These are phyloP conservation scores for Oryzias javanicus DNA, from an alignment of 2,113 vertebrate species.

Conservation along the genomic window DNA sequence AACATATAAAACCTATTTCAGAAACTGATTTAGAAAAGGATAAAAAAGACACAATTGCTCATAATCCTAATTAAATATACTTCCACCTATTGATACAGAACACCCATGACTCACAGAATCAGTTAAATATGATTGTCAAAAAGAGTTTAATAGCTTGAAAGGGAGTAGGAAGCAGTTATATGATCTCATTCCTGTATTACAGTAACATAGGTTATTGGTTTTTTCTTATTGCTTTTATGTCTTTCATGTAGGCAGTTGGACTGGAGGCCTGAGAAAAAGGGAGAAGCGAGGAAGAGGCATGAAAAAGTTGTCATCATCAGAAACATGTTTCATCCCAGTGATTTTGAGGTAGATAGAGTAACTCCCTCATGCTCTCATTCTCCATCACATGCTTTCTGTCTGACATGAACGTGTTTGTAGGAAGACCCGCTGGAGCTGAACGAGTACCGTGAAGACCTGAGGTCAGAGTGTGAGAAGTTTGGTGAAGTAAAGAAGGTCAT, in stretches of 20 bases:
- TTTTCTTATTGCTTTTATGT: not conserved
- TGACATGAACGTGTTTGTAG: conserved; percentile 61
- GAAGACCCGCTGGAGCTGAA: conserved; percentile 94
- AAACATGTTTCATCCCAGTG: conserved; percentile 97
- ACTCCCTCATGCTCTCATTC: not conserved
- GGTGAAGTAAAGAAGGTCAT: conserved; percentile 94
- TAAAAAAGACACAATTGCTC: too few species aligned
- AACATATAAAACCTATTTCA: too few species aligned
- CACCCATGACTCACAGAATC: too few species aligned
- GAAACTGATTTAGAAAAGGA: too few species aligned
- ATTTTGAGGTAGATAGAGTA: conserved; percentile 84
- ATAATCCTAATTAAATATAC: too few species aligned
- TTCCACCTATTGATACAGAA: too few species aligned
- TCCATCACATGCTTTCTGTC: not conserved
- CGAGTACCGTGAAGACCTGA: conserved; percentile 93
- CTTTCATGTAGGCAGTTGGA: conserved; percentile 86
- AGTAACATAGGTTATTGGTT: not conserved
- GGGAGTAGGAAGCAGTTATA: too few species aligned
- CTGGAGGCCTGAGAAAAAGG: conserved; percentile 93
- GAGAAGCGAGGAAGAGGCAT: conserved; percentile 80
- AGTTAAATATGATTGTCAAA: too few species aligned
- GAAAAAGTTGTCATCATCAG: conserved; percentile 92
- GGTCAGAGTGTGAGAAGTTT: conserved; percentile 94
- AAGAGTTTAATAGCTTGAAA: too few species aligned
- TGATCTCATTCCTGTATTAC: too few species aligned